Evolutionary conservation across 2,797 vertebrate species (phyloP).

Genomic region (Hylomyscus alleni): DNA sequence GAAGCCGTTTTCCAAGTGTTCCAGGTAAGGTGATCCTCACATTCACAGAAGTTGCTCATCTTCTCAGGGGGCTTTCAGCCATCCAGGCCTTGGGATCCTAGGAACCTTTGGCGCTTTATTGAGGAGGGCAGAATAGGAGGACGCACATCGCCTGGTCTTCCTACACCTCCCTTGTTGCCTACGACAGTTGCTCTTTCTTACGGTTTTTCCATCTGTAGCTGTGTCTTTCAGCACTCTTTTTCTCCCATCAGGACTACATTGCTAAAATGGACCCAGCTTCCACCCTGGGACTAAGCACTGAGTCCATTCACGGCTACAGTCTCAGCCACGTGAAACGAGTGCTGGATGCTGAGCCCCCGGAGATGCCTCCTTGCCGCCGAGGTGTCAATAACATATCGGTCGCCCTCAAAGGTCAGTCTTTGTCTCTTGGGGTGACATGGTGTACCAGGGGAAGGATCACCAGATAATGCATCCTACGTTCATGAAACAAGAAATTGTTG

Average conservation of each 20-base stretch:
- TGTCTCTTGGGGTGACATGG: background rate
- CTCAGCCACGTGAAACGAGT: constrained; percentile 92
- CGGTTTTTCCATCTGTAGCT: no score
- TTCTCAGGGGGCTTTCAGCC: background rate
- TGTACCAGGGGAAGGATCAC: rapidly evolving
- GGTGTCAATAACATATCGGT: constrained; percentile 91
- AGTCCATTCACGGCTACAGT: constrained; percentile 95
- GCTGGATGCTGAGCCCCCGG: constrained; percentile 92
- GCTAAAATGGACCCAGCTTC: constrained; percentile 95
- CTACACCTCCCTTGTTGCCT: background rate
- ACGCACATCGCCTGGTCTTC: background rate
- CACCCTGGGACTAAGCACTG: constrained; percentile 94
- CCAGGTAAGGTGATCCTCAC: constrained; percentile 88
- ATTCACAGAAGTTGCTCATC: background rate
- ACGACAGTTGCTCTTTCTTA: rapidly evolving
- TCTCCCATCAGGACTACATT: constrained; percentile 92
- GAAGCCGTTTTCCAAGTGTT: constrained; percentile 94
- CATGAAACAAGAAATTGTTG: background rate
- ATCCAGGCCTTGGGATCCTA: background rate
- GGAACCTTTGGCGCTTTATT: background rate
- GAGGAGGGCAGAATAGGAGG: background rate
- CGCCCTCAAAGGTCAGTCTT: constrained; percentile 94
- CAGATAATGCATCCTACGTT: rapidly evolving
- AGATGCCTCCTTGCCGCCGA: constrained; percentile 91
- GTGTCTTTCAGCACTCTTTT: background rate